Percentiles rank a stretch among this genome's conserved stretches.
These are phyloP conservation scores for Campaea margaritaria DNA, from an alignment of 2,888 invertebrate genomes.

Conservation along the genomic window DNA sequence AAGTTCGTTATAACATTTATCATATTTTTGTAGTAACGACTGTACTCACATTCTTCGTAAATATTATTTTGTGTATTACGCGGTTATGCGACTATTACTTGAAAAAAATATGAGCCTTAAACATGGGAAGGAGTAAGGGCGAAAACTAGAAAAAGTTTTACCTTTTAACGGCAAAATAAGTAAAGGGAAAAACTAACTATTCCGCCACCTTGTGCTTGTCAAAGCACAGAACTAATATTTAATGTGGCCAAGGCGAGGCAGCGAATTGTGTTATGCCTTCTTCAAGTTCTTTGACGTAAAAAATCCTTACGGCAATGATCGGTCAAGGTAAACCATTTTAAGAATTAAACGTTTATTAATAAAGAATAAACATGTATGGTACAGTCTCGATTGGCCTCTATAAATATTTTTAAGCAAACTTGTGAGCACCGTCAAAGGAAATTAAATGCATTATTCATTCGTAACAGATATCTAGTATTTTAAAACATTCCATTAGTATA, in stretches of 20 bases:
- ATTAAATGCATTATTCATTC: slow-evolving; percentile 12
- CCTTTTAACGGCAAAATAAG: not conserved
- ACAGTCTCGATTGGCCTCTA: slow-evolving; percentile 9
- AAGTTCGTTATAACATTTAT: too few species aligned
- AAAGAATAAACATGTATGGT: slow-evolving; percentile 2
- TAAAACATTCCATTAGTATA: slow-evolving; percentile 2
- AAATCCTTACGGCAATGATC: not conserved
- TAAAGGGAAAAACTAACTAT: not conserved
- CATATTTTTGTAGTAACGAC: too few species aligned
- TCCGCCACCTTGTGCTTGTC: not conserved
- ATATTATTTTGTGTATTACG: too few species aligned
- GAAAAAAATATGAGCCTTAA: too few species aligned
- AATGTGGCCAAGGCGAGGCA: too few species aligned
- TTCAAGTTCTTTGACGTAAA: not conserved
- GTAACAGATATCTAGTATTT: slow-evolving; percentile 9
- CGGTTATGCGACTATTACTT: too few species aligned
- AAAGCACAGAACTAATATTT: not conserved
- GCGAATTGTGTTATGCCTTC: too few species aligned
- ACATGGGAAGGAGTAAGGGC: too few species aligned
- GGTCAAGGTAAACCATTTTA: slow-evolving; percentile 12
- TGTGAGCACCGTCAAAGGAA: too few species aligned
- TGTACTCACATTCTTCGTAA: too few species aligned
- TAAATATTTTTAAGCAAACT: not conserved
- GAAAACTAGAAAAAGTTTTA: too few species aligned
- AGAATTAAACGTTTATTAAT: slow-evolving; percentile 3